These are phyloP conservation scores for Elymnias hypermnestra DNA, from an alignment of 1,140 invertebrate genomes.

Conservation along the genomic window DNA sequence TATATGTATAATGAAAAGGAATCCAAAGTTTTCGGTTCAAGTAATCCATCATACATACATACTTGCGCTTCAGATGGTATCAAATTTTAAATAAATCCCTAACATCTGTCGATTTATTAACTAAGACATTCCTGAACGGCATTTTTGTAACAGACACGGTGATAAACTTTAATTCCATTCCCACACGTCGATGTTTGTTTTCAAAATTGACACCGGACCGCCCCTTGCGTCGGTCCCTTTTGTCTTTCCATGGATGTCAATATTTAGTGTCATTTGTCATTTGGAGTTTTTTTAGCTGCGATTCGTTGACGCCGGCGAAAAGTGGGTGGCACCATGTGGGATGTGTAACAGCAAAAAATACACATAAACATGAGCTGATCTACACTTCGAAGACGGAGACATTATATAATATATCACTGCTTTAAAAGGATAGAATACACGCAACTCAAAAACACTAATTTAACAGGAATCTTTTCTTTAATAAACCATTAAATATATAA, in stretches of 20 bases:
- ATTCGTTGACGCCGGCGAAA: constrained; percentile 35
- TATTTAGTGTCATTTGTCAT: constrained; percentile 69
- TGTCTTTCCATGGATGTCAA: constrained; percentile 40
- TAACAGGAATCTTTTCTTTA: no score
- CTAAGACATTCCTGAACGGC: not conserved
- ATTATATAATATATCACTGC: no score
- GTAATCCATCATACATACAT: no score
- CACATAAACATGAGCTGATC: constrained; percentile 22
- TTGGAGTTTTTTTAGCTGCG: constrained; percentile 45
- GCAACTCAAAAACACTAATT: no score
- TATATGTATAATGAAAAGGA: no score
- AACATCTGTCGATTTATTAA: no score
- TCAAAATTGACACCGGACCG: constrained; percentile 11
- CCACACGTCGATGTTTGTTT: constrained; percentile 3
- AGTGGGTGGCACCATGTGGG: constrained; percentile 45
- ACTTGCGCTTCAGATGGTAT: no score
- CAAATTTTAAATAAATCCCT: no score
- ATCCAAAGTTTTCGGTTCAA: no score
- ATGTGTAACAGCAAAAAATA: constrained; percentile 8
- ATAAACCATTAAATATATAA: no score
- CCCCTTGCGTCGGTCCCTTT: constrained; percentile 42
- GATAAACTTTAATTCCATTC: not conserved
- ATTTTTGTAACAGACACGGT: not conserved
- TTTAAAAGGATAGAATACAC: no score
- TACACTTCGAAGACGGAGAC: no score